These are phyloP conservation scores for Parotia lawesii DNA, from an alignment of 2,113 vertebrate genomes.

Conservation along the genomic window DNA sequence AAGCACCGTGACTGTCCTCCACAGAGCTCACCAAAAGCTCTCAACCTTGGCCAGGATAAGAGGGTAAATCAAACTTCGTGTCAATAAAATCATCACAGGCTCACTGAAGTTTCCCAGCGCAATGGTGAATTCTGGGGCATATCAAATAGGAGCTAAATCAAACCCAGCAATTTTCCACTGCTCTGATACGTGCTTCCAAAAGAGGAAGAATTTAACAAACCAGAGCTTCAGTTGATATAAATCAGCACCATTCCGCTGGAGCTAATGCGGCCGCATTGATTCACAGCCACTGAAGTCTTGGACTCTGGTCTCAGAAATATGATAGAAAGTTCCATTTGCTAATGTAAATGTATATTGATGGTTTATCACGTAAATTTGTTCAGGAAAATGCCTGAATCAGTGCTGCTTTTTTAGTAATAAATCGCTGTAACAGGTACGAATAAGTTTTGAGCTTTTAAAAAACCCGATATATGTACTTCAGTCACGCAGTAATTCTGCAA, in stretches of 20 bases:
- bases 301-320: conserved; percentile 6
- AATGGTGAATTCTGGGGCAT: not conserved
- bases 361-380: conserved; percentile 70
- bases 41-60: not conserved
- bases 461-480: not conserved
- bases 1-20: not conserved
- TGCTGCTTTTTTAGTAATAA: conserved; percentile 66
- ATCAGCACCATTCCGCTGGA: not conserved
- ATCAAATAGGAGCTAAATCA: conserved; percentile 5
- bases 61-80: not conserved
- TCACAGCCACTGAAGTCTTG: conserved; percentile 17
- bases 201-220: conserved; percentile 22
- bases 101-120: not conserved
- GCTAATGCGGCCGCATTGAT: conserved; percentile 19
- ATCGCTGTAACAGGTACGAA: conserved; percentile 11
- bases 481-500: not conserved
- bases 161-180: conserved; percentile 1
- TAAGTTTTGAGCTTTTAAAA: conserved; percentile 34
- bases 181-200: not conserved
- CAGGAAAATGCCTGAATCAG: conserved; percentile 69
- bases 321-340: conserved; percentile 47
- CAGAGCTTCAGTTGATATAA: conserved; percentile 22
- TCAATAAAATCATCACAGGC: not conserved
- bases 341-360: conserved; percentile 68
- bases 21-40: not conserved